Evolutionary conservation across 2,888 invertebrate genomes (phyloP).

Genomic region (Chloroclystis v-ata): DNA sequence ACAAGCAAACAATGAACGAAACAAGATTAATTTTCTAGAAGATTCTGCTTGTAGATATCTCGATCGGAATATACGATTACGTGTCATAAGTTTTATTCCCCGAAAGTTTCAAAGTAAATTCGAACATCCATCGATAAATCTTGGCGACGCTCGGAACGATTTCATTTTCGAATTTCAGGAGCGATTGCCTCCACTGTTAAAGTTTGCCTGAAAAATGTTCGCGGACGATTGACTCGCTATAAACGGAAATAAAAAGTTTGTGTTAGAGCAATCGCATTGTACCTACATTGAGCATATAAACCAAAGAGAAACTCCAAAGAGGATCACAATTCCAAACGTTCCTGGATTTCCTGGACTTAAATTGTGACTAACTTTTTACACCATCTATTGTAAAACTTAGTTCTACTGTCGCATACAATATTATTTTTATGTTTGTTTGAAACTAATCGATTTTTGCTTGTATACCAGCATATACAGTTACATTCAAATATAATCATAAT

Average conservation of each 20-base stretch:
- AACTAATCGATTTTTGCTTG: too few relatives aligned
- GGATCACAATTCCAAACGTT: conserved; percentile 63
- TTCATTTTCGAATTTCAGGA: conserved; percentile 79
- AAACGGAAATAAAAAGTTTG: conserved; percentile 78
- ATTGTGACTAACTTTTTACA: conserved; percentile 59
- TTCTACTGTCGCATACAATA: conserved; percentile 31
- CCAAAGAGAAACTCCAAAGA: conserved; percentile 57
- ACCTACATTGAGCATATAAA: conserved; percentile 68
- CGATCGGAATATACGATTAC: conserved; percentile 73
- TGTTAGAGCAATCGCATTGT: conserved; percentile 73
- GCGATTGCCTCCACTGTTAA: conserved; percentile 78
- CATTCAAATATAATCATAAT: conserved; percentile 18
- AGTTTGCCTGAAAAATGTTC: conserved; percentile 79
- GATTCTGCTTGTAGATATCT: conserved; percentile 50
- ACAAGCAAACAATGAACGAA: conserved; percentile 44
- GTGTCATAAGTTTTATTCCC: conserved; percentile 77
- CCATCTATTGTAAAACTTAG: conserved; percentile 48
- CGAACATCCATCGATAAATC: conserved; percentile 78
- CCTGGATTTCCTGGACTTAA: conserved; percentile 54
- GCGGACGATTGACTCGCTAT: conserved; percentile 77
- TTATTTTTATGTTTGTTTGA: conserved; percentile 35
- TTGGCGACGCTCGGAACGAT: conserved; percentile 76
- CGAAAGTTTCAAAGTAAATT: conserved; percentile 76
- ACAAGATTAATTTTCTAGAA: conserved; percentile 51
- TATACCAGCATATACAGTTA: too few relatives aligned